These are phyloP conservation scores for Ametastegia equiseti DNA, from an alignment of 2,888 invertebrate species.

Conservation along the genomic window DNA sequence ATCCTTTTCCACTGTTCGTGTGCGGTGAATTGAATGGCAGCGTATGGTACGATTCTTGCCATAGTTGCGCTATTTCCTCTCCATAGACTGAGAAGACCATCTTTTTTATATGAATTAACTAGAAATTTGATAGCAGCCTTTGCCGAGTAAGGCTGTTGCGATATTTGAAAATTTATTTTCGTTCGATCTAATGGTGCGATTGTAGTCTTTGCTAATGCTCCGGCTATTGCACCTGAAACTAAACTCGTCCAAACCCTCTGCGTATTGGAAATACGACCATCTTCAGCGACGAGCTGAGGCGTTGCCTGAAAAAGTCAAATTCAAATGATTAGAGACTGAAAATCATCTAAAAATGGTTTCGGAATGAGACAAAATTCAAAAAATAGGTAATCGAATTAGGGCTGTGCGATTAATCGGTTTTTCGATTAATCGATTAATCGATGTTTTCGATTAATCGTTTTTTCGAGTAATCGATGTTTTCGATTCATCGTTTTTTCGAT, in stretches of 20 bases:
- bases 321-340: background rate
- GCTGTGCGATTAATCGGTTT: too few species aligned
- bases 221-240: slow-evolving; percentile 94
- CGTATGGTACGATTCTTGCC: slow-evolving; percentile 97
- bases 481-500: too few species aligned
- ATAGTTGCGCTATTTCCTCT: slow-evolving; percentile 99
- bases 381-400: background rate
- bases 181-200: slow-evolving; percentile 98
- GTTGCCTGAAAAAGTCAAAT: background rate
- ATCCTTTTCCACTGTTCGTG: slow-evolving; percentile 97
- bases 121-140: slow-evolving; percentile 85
- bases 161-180: slow-evolving; percentile 98
- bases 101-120: slow-evolving; percentile 82
- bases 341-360: background rate
- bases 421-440: too few species aligned
- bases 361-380: background rate
- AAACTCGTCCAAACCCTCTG: slow-evolving; percentile 89
- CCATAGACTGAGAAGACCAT: slow-evolving; percentile 94
- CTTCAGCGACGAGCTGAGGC: background rate
- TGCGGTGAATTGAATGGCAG: slow-evolving; percentile 97
- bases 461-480: too few species aligned
- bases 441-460: too few species aligned
- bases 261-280: slow-evolving; percentile 74
- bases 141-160: slow-evolving; percentile 86
- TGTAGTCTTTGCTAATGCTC: slow-evolving; percentile 95